Evolutionary conservation across 2,113 vertebrate species (phyloP), one percentile per base, ranked within the genome.

Genomic region (Ammospiza caudacuta): DNA sequence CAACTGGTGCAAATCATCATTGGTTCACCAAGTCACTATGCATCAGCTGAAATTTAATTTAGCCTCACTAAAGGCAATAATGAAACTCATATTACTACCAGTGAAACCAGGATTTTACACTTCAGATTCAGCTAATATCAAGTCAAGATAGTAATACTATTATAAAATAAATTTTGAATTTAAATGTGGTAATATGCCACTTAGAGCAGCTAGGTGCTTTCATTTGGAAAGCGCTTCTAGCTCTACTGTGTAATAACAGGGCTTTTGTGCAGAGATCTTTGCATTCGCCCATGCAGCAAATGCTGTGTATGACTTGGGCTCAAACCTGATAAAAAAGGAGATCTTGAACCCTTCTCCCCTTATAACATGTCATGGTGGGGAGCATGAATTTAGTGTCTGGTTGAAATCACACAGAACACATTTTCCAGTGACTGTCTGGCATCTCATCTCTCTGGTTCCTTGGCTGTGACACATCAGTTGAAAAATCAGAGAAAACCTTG

Each of bases 311-410:
- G 5, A 14, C 9, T 35, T 35, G 25, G 58, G 10, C 29, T 79
- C 47, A 75, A 29, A 75, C 11, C 10, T 63, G 43, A 58, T 24
- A 22, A n/a, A 74, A 82, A 81, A 74, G 35, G 8, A 63, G 5
- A 6, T 62, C 27, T 62, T 84, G 51, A 78, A 27, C 7, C 15
- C 43, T 81, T 39, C 14, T 80, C 6, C 27, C 8, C 29, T 69
- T 12, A 0, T 18, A 54, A 33, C 20, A 37, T 9, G 31, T 74
- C 4, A 7, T 0, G 1, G 8, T 49, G 25, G 6, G 9, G 12
- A 77, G 9, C 10, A 15, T 49, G 55, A 90, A 64, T 73, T 88
- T 57, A 57, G 22, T 2, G 0, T 9, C 23, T 62, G 37, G 14
- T 49, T 86, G 22, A 49, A 47, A 5, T 66, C 24, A n/a, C 11